phyloP scores from a whole-genome alignment of 1,140 invertebrate genomes.

The Micrasema longulum region DNA sequence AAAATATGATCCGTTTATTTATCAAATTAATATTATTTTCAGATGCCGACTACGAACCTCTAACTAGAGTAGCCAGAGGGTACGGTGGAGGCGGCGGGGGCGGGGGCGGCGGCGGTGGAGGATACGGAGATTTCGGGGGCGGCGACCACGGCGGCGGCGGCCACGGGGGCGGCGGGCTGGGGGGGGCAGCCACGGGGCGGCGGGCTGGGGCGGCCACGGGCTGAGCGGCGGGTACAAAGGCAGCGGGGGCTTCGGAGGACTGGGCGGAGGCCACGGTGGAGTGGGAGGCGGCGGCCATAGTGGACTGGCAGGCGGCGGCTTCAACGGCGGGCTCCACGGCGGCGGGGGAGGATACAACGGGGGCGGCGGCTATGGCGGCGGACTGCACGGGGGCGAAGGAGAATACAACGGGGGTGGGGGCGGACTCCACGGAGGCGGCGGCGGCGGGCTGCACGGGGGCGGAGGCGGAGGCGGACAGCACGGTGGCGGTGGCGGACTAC shows the following conservation, averaged over 20 bases:
- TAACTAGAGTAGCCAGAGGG: conserved; percentile 62
- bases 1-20: no score
- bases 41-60: conserved; percentile 6
- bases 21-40: not conserved
- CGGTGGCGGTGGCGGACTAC: conserved; percentile 55
- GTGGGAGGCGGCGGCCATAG: conserved; percentile 33
- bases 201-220: conserved; percentile 34
- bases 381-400: conserved; percentile 45
- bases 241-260: conserved; percentile 50
- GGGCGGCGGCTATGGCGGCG: conserved; percentile 42
- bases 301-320: conserved; percentile 15
- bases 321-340: conserved; percentile 21
- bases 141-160: conserved; percentile 40
- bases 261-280: conserved; percentile 31
- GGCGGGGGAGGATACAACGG: conserved; percentile 39
- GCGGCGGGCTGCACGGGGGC: conserved; percentile 56
- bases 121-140: conserved; percentile 50
- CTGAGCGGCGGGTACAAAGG: conserved; percentile 46
- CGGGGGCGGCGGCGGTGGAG: conserved; percentile 59
- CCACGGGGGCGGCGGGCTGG: conserved; percentile 43
- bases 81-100: conserved; percentile 57
- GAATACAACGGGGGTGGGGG: conserved; percentile 54
- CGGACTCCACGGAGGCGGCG: conserved; percentile 56
- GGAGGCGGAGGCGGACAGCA: conserved; percentile 57
- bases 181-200: conserved; percentile 43